A percentile compares a stretch with the other conserved stretches of the same genome.
phyloP scores from a whole-genome alignment of 2,888 invertebrate genomes.

The Cylindroiulus punctatus region DNA sequence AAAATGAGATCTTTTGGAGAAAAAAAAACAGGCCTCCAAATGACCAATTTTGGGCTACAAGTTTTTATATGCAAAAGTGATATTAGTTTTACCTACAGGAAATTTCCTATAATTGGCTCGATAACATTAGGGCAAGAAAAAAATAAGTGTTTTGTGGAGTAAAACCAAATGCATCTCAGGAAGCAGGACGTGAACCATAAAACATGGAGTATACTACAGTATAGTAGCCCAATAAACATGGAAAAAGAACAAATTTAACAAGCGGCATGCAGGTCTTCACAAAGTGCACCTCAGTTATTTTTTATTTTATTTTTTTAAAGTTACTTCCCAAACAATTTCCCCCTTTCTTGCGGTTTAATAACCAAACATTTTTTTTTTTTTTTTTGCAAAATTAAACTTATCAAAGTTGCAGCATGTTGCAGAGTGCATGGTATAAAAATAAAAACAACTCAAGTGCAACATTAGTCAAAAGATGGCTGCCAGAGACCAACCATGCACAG shows the following conservation, averaged over 20 bases:
- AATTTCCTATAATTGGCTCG: background rate
- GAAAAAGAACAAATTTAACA: background rate
- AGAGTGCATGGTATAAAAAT: background rate
- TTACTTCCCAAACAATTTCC: background rate
- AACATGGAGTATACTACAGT: background rate
- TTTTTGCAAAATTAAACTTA: background rate
- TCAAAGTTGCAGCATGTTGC: background rate
- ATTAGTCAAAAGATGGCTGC: background rate
- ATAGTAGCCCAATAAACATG: conserved; percentile 25
- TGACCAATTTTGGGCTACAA: background rate
- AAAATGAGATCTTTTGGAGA: background rate
- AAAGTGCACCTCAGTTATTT: background rate
- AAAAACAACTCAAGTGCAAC: background rate
- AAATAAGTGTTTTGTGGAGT: background rate
- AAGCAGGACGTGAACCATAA: background rate
- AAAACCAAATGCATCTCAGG: background rate
- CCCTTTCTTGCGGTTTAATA: background rate
- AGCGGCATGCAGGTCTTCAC: background rate
- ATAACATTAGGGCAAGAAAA: background rate
- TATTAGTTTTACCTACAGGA: background rate
- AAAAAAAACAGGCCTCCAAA: background rate
- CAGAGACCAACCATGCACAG: background rate
- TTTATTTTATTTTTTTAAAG: background rate
- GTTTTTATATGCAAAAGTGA: background rate
- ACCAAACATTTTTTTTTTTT: conserved; percentile 13